Percentiles rank a stretch among this genome's conserved stretches.
phyloP scores from a whole-genome alignment of 2,888 invertebrate genomes.

The Papilio demoleus region DNA sequence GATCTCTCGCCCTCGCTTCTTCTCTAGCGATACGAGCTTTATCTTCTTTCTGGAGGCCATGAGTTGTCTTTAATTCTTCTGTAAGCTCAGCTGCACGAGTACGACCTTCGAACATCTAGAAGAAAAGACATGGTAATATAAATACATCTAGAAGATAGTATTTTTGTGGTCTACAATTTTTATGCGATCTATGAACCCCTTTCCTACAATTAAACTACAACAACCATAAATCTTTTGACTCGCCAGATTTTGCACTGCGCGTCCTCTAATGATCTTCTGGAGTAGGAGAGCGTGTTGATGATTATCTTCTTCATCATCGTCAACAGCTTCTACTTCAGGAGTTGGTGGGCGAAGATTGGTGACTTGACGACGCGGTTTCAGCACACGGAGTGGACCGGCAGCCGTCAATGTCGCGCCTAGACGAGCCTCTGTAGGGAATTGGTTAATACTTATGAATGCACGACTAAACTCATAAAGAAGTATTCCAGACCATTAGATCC shows the following conservation, averaged over 20 bases:
- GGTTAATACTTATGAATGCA: background rate
- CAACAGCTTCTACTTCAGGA: constrained; percentile 62
- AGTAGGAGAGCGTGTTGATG: constrained; percentile 83
- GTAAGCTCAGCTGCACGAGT: constrained; percentile 88
- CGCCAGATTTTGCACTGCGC: constrained; percentile 89
- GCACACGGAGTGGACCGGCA: constrained; percentile 64
- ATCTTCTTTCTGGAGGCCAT: constrained; percentile 85
- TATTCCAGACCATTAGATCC: no score
- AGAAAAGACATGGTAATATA: background rate
- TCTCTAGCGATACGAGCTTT: constrained; percentile 65
- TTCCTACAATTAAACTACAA: no score
- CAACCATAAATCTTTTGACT: constrained; percentile 36
- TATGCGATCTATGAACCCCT: background rate
- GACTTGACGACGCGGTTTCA: constrained; percentile 57
- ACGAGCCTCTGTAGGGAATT: constrained; percentile 63
- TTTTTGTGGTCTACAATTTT: background rate
- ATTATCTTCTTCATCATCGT: constrained; percentile 56
- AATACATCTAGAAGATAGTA: background rate
- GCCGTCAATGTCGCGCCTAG: constrained; percentile 59
- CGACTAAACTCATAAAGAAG: background rate
- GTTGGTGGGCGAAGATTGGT: constrained; percentile 60
- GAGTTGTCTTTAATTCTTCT: constrained; percentile 87
- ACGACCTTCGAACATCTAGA: constrained; percentile 88
- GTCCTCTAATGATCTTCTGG: constrained; percentile 87
- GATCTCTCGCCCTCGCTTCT: constrained; percentile 68